These are phyloP conservation scores for Solenopsis fugax DNA, from an alignment of 1,140 invertebrate genomes.

Conservation along the genomic window DNA sequence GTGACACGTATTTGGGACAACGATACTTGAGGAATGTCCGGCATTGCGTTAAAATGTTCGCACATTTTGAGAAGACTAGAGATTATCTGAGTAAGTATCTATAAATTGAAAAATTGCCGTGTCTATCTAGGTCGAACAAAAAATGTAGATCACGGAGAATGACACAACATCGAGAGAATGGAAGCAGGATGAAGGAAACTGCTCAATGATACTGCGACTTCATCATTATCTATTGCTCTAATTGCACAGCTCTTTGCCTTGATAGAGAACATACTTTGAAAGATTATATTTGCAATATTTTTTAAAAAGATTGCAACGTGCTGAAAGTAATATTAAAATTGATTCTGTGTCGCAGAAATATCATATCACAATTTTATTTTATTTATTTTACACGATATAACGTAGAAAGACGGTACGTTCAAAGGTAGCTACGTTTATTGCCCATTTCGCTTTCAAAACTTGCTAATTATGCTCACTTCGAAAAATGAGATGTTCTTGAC, in stretches of 20 bases:
- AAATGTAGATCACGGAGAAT: constrained; percentile 48
- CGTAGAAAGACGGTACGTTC: constrained; percentile 12
- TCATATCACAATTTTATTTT: not conserved
- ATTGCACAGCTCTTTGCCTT: not conserved
- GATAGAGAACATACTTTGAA: not conserved
- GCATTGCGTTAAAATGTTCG: not conserved
- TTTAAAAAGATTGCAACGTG: not conserved
- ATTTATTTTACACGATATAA: not conserved
- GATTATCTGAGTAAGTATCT: not conserved
- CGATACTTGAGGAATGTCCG: not conserved
- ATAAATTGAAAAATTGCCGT: constrained; percentile 28
- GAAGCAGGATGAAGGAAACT: constrained; percentile 49
- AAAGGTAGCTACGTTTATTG: not conserved
- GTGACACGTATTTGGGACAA: not conserved
- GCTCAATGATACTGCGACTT: constrained; percentile 29
- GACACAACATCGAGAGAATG: constrained; percentile 42
- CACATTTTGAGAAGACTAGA: not conserved
- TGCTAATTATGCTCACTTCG: not conserved
- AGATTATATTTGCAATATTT: constrained; percentile 1
- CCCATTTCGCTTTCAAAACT: not conserved
- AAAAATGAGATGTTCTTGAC: not conserved
- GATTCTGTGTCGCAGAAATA: not conserved
- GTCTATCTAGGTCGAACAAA: constrained; percentile 30
- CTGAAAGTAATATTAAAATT: not conserved
- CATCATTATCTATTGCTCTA: not conserved